Percentiles rank a stretch among this genome's conserved stretches.
Conservation (phyloP, 2,797 vertebrate species). For the Synanceia verrucosa region DNA sequence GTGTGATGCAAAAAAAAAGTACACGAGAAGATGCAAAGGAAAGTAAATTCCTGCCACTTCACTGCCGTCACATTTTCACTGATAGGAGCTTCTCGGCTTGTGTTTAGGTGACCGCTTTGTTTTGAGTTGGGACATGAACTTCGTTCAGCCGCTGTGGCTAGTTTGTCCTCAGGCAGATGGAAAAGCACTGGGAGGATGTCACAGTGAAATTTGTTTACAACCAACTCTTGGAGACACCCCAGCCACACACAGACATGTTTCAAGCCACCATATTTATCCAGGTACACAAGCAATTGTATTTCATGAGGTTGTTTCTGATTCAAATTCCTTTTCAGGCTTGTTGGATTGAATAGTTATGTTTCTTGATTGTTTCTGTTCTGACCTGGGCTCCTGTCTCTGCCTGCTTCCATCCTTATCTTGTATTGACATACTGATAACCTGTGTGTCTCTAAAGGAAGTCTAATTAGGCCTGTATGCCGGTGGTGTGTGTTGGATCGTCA, state of each 20-base stretch:
- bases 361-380: not conserved
- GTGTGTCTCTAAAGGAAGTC: not conserved
- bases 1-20: not conserved
- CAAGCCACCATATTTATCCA: not conserved
- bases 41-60: not conserved
- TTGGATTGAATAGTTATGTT: not conserved
- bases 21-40: not conserved
- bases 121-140: slow-evolving; percentile 42
- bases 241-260: slow-evolving; percentile 1
- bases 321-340: not conserved
- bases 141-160: not conserved
- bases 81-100: not conserved
- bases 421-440: slow-evolving; percentile 28
- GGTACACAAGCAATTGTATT: not conserved
- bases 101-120: slow-evolving; percentile 31
- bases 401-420: slow-evolving; percentile 29
- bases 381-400: not conserved
- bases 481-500: not conserved
- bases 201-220: not conserved
- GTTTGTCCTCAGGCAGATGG: slow-evolving; percentile 38
- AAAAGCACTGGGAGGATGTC: slow-evolving; percentile 36
- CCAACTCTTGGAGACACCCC: not conserved
- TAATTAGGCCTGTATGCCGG: slow-evolving; percentile 12
- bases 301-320: not conserved
- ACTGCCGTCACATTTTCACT: not conserved